These are phyloP conservation scores for Octodon degus DNA, from an alignment of 2,113 vertebrate genomes.

Conservation along the genomic window DNA sequence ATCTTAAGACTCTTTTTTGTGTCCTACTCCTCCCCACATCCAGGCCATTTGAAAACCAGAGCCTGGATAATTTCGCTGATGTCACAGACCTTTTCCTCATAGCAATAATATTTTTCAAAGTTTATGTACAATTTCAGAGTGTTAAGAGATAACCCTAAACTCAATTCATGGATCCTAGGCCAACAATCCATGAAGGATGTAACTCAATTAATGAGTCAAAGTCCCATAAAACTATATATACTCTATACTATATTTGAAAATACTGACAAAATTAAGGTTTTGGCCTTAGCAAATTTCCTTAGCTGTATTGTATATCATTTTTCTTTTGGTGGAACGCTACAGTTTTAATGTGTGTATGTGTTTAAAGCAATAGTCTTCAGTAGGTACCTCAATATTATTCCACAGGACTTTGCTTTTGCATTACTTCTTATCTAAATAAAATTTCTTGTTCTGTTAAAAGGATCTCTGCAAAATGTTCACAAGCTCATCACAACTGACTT, in stretches of 20 bases:
- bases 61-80: not conserved
- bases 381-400: not conserved
- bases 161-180: not conserved
- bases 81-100: not conserved
- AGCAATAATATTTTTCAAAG: not conserved
- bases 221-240: not conserved
- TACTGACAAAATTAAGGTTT: conserved; percentile 20
- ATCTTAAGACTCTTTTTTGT: not conserved
- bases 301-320: not conserved
- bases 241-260: not conserved
- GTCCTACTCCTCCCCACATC: not conserved
- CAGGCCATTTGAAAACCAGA: not conserved
- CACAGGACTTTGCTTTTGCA: conserved; percentile 30
- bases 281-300: not conserved
- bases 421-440: conserved; percentile 11
- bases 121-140: not conserved
- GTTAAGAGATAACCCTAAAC: not conserved
- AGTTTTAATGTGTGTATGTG: conserved; percentile 2
- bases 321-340: conserved; percentile 44
- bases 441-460: conserved; percentile 25
- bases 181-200: not conserved
- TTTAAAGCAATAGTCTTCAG: conserved; percentile 38
- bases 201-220: not conserved
- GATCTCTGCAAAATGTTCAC: not conserved
- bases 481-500: not conserved